Base-by-base conservation (phyloP, 2,113 vertebrate species). In the Paedocypris sp. region DNA sequence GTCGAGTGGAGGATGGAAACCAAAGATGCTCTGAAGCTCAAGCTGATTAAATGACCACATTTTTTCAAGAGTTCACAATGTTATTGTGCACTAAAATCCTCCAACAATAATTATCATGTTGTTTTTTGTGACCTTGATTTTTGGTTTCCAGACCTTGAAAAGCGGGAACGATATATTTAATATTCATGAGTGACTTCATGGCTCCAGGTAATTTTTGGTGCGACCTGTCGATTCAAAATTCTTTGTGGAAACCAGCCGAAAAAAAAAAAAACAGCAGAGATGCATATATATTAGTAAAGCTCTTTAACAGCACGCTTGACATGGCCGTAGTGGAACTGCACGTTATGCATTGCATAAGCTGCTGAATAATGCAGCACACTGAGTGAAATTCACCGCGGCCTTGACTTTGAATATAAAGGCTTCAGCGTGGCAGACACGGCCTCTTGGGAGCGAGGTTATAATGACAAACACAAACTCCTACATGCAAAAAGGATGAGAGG, bases 281-380 rank as follows among this genome's bases (percentile, higher is more conserved):
- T 9, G 15, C 5, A 53, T 9, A 26, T 32, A 11, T 29, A 36
- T 12, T n/a, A 28, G n/a, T 28, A 32, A 20, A 15, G 19, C 28
- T 33, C 45, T 46, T 19, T 13, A 4, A 29, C 26, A 15, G 50
- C 20, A 63, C 47, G 66, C 72, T 41, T 70, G 50, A 46, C 68
- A 64, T 72, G 66, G 71, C 70, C 74, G 53, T 36, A 64, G 72
- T 67, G 58, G 69, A 66, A 47, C 72, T 72, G 42, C 71, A 78
- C 70, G 52, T 74, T 56, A 63, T 43, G 35, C 33, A 70, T 83
- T 87, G 82, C 76, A n/a, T 84, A 85, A 86, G 79, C 52, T 38
- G 56, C 72, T 86, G 48, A 83, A 85, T 86, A 84, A 85, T 86
- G 80, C 28, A 85, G 75, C 33, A 50, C 7, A 48, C 1, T 3